Evolutionary conservation across 2,113 vertebrate species (phyloP), one percentile per base, ranked within the genome.

Genomic region (Cavia aperea): DNA sequence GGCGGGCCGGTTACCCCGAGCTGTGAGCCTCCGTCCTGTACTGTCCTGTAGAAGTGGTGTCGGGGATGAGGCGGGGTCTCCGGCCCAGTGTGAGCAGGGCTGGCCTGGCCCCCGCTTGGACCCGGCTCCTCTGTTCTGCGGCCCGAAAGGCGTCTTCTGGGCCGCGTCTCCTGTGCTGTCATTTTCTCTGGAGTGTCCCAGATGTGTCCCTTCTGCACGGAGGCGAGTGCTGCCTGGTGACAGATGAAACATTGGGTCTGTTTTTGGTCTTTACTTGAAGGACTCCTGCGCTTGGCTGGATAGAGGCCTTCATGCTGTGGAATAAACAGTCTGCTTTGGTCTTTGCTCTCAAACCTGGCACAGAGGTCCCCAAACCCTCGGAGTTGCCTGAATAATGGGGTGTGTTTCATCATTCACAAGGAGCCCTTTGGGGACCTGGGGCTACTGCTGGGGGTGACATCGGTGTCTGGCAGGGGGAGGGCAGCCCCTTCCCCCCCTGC

Each of bases 121-220:
- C 73, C 6, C 0, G 43, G 46, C 7, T 1, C 4, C 14, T 0
- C 29, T 0, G 0, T 14, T 65, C 29, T 10, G 31, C 0, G 81
- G 36, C 29, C 11, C 7, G 0, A 23, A 24, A 62, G 43, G 24
- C 15, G 1, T 14, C 9, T 0, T 43, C 63, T 65, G 1, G 13
- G 5, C 85, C 18, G 5, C 24, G 4, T 46, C 33, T 9, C 3
- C 19, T 10, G 66, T 15, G 3, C 1, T 0, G 36, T n/a, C 43
- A 0, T 63, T 36, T 83, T 7, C 58, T 36, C 91, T 16, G 2
- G 70, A 2, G 11, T 51, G n/a, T 51, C 75, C 62, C 77, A 0
- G 54, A 29, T 1, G 26, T 2, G 31, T 72, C 26, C 11, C 29
- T 19, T 26, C 3, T 14, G n/a, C 16, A 36, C 5, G 0, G 26